These are phyloP conservation scores for Moxostoma hubbsi DNA, from an alignment of 2,797 vertebrate species.

Conservation along the genomic window DNA sequence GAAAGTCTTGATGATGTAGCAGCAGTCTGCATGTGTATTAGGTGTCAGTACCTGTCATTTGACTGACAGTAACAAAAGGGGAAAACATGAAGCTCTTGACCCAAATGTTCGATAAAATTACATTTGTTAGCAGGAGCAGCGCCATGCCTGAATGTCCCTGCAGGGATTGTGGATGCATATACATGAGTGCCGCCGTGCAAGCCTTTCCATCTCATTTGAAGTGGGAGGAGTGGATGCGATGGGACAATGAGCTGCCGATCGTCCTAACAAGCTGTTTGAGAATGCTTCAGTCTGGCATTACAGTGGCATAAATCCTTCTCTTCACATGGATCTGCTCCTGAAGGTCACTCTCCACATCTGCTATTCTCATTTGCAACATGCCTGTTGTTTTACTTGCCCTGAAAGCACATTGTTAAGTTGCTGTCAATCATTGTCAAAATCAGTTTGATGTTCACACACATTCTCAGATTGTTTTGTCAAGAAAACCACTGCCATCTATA, in stretches of 20 bases:
- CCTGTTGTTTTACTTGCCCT: slow-evolving; percentile 53
- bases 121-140: slow-evolving; percentile 90
- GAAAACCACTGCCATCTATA: neutral
- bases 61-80: slow-evolving; percentile 89
- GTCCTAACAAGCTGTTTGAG: slow-evolving; percentile 87
- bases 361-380: slow-evolving; percentile 72
- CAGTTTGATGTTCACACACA: slow-evolving; percentile 41
- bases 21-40: slow-evolving; percentile 4
- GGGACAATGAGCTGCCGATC: slow-evolving; percentile 79
- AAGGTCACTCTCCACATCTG: slow-evolving; percentile 65
- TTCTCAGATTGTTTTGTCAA: neutral
- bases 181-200: slow-evolving; percentile 82
- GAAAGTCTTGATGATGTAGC: neutral
- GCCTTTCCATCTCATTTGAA: slow-evolving; percentile 93
- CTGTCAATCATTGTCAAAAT: slow-evolving; percentile 72
- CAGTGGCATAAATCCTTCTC: slow-evolving; percentile 74
- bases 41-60: slow-evolving; percentile 57
- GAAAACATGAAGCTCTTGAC: slow-evolving; percentile 79
- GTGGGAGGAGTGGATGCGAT: slow-evolving; percentile 83
- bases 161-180: slow-evolving; percentile 94
- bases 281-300: slow-evolving; percentile 78
- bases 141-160: slow-evolving; percentile 88
- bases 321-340: slow-evolving; percentile 41
- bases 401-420: slow-evolving; percentile 72
- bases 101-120: slow-evolving; percentile 91